These are phyloP conservation scores for Orchestia grillus DNA, from an alignment of 1,140 invertebrate species.

Conservation along the genomic window DNA sequence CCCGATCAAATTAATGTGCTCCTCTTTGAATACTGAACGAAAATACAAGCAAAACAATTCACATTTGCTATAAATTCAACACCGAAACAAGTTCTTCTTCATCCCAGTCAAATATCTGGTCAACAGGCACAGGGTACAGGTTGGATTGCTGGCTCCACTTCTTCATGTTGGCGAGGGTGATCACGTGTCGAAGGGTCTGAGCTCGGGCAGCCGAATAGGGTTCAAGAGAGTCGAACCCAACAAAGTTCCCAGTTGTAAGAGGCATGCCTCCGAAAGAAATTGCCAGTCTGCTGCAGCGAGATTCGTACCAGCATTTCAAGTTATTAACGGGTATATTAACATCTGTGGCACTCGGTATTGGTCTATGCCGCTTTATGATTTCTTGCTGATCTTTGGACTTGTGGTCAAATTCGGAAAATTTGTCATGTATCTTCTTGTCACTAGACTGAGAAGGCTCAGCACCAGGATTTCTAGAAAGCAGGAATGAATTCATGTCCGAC, in stretches of 20 bases:
- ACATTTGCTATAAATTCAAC: conserved; percentile 1
- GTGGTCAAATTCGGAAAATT: background rate
- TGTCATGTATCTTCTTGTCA: background rate
- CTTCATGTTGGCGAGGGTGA: conserved; percentile 42
- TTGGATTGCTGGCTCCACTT: background rate
- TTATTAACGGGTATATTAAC: background rate
- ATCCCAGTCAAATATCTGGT: conserved; percentile 58
- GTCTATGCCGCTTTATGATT: background rate
- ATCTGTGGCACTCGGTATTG: background rate
- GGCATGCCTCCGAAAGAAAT: background rate
- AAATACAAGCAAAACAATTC: background rate
- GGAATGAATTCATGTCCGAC: conserved; percentile 2
- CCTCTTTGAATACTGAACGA: background rate
- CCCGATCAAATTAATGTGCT: background rate
- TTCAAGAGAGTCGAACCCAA: conserved; percentile 40
- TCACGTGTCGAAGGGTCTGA: conserved; percentile 27
- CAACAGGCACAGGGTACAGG: conserved; percentile 17
- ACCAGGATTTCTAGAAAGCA: background rate
- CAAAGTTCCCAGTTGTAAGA: background rate
- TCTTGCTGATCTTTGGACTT: background rate
- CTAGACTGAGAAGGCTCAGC: background rate
- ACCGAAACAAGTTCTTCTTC: conserved; percentile 35
- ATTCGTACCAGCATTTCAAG: conserved; percentile 44
- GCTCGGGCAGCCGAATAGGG: background rate
- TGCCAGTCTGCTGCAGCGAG: conserved; percentile 20